A percentile compares a stretch with the other conserved stretches of the same genome.
Conservation (phyloP, 1,140 invertebrate genomes). For the Anadara kagoshimensis region DNA sequence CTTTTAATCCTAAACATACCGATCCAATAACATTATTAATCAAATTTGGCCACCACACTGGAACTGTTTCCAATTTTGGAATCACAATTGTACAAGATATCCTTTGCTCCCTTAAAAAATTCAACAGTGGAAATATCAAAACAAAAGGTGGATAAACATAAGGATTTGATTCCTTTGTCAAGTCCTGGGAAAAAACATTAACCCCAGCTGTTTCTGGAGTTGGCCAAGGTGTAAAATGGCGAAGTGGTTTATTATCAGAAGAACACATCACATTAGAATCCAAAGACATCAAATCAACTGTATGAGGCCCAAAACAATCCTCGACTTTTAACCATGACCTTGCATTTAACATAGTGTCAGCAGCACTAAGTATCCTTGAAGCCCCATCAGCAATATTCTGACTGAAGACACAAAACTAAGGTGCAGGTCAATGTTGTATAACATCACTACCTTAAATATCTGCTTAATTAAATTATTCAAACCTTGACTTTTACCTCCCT, state of each 20-base stretch:
- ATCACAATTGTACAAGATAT: slow-evolving; percentile 13
- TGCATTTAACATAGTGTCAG: not conserved
- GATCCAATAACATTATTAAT: not conserved
- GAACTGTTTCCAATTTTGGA: slow-evolving; percentile 3
- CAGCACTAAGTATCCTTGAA: not conserved
- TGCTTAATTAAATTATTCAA: slow-evolving; percentile 1
- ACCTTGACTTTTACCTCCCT: slow-evolving; percentile 5
- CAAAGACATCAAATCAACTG: not conserved
- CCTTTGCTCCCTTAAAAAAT: not conserved
- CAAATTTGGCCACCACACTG: slow-evolving; percentile 23
- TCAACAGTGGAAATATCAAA: slow-evolving; percentile 5
- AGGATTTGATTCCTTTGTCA: slow-evolving; percentile 9
- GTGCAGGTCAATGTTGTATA: slow-evolving; percentile 3
- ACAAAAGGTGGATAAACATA: slow-evolving; percentile 33
- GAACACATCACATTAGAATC: not conserved
- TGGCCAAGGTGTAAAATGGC: not conserved
- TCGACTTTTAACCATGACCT: not conserved
- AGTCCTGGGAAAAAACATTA: slow-evolving; percentile 18
- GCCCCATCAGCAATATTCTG: slow-evolving; percentile 10
- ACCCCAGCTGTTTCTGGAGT: slow-evolving; percentile 15
- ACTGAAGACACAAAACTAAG: slow-evolving; percentile 1
- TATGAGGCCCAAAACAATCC: not conserved
- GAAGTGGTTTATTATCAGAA: not conserved
- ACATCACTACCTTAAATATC: not conserved
- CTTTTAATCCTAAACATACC: slow-evolving; percentile 1